Base-by-base conservation (phyloP, 2,797 vertebrate species). In the Enteromius unitaeniatus region DNA sequence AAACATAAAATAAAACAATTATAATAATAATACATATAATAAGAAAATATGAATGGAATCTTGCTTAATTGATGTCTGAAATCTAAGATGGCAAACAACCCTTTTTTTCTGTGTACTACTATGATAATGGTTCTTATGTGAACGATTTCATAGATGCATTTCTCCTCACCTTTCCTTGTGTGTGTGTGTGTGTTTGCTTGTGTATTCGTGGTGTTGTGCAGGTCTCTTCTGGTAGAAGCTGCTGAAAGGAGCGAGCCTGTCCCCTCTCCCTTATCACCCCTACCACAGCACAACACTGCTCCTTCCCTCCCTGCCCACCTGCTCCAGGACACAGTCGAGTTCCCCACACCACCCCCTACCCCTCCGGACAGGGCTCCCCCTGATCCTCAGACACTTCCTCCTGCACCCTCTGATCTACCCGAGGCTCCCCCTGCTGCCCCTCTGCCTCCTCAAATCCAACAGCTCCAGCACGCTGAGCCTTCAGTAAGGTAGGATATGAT, bases 401-500 rank as follows among this genome's bases (percentile, higher is more conserved):
- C 83, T 88, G 67, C 88, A 87, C 81, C 84, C 82, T 34, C 89
- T 85, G 81, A 82, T 28, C 62, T 60, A 5, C 51, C 64, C 49
- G 76, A 90, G 62, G 79, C 85, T 69, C 85, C 76, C 62, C 28
- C 60, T 76, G 84, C 86, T 47, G 51, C 64, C 49, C 76, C 85
- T 53, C 76, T 75, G n/a, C 76, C 28, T 40, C 78, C 37, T 85
- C 83, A 64, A 67, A 53, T 69, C 42, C 85, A 79, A 83, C 78
- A 77, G 47, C 68, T 64, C 19, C 78, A 80, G 72, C 64, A 70
- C 84, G 70, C 6, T 37, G 89, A 58, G 5, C 64, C 77, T 58
- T 82, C 87, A 83, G 17, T 87, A 91, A 96, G 95, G 95, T 96
- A 95, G 58, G 89, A 51, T 13, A 70, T 23, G 31, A 78, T 28